Base-by-base conservation (phyloP, 2,113 vertebrate species). In the Columba livia region DNA sequence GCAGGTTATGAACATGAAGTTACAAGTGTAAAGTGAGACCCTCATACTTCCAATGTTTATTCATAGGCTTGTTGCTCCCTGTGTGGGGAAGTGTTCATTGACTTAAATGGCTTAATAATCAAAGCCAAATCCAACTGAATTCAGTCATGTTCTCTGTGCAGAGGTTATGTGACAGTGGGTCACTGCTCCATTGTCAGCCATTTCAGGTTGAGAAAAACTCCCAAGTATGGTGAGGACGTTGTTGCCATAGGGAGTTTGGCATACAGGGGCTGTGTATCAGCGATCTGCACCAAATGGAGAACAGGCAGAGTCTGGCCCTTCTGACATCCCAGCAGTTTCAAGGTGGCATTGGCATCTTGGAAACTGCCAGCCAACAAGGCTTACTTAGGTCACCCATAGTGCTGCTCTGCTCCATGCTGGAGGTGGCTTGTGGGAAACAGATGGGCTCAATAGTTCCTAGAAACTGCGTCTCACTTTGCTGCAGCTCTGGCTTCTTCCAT, bases 161-260 rank as follows among this genome's bases (percentile, higher is more conserved):
- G 62, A 73, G 24, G 56, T 47, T 89, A 44, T 21, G 40, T 34
- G 81, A 10, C 26, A 32, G 38, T 24, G 48, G 21, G 26, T 9
- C 1, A 58, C 15, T 48, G 53, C 19, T 79, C 38, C n/a, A 1
- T 0, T 42, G 44, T 25, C 47, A 80, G 5, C 13, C 19, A 19
- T 47, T 36, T 69, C 54, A 48, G 15, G 13, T 2, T 42, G 50
- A 77, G 38, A 40, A 13, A 14, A 90, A 51, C n/a, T 73, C 18
- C 34, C 16, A 48, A 9, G 50, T 10, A 8, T 0, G 28, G 36
- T 62, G 51, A 78, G 3, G 47, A 50, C 31, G 60, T 23, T 61
- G 40, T 15, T 2, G 0, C 24, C 80, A 3, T 0, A 5, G 5
- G 29, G n/a, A 67, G 24, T 10, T 0, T 38, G 64, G 26, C n/a